Evolutionary conservation across 2,797 vertebrate genomes (phyloP).

Genomic region (Oreochromis mossambicus): DNA sequence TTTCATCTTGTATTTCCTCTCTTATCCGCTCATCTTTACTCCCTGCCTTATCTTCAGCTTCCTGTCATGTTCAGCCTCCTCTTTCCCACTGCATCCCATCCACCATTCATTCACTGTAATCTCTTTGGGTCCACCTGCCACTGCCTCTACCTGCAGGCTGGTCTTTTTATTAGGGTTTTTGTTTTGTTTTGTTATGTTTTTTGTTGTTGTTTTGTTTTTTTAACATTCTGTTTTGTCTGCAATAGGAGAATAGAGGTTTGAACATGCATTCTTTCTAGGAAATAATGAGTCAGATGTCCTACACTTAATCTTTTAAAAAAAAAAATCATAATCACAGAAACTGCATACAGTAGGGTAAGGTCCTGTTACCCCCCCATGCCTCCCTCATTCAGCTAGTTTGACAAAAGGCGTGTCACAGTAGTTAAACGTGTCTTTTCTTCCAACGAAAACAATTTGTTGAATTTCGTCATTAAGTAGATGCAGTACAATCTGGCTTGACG

Average conservation of each 20-base stretch:
- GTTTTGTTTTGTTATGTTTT: not conserved
- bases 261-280: not conserved
- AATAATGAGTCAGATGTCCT: not conserved
- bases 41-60: conserved; percentile 16
- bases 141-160: not conserved
- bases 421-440: not conserved
- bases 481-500: not conserved
- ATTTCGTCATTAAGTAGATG: conserved; percentile 1
- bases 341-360: not conserved
- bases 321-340: not conserved
- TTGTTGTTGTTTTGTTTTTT: not conserved
- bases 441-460: not conserved
- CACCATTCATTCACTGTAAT: conserved; percentile 5
- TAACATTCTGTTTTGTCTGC: not conserved
- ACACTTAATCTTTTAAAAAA: not conserved
- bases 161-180: not conserved
- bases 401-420: conserved; percentile 5
- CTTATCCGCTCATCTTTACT: conserved; percentile 33
- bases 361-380: not conserved
- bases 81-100: conserved; percentile 12
- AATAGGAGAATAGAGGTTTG: not conserved
- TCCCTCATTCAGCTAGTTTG: not conserved
- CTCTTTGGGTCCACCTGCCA: not conserved
- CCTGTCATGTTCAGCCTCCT: conserved; percentile 17
- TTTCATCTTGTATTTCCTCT: conserved; percentile 19